These are phyloP conservation scores for Aelia acuminata DNA, from an alignment of 2,888 invertebrate species.

Conservation along the genomic window DNA sequence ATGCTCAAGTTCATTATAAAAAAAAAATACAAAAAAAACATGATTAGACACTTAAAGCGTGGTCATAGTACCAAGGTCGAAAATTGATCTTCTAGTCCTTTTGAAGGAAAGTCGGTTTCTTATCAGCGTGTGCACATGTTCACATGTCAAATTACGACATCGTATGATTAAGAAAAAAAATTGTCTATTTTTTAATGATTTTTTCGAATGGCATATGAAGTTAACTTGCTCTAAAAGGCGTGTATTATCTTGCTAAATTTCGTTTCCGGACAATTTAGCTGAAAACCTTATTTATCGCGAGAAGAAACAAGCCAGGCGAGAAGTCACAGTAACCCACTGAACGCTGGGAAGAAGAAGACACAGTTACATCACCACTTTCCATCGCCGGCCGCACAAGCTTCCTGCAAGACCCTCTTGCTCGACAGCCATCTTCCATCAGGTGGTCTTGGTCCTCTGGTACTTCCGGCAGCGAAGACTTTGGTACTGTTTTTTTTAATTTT, in stretches of 20 bases:
- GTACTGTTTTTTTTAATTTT: neutral
- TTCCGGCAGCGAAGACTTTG: neutral
- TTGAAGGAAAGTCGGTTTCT: neutral
- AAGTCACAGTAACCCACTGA: neutral
- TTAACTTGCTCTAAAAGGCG: neutral
- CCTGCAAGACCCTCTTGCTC: neutral
- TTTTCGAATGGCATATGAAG: too few relatives aligned
- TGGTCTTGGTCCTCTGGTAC: neutral
- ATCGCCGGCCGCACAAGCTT: neutral
- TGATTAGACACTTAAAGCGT: neutral
- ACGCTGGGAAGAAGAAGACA: neutral
- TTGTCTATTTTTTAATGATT: neutral
- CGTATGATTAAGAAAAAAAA: neutral
- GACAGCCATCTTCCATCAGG: neutral
- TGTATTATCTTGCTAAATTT: neutral
- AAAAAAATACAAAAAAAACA: neutral
- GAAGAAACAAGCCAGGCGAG: neutral
- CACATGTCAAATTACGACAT: neutral
- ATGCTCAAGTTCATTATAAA: neutral
- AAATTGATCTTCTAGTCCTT: neutral
- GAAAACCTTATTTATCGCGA: neutral
- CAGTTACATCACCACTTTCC: slow-evolving; percentile 28
- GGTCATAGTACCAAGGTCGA: neutral
- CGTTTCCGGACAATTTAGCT: neutral
- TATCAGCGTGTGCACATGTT: too few relatives aligned